These are phyloP conservation scores for Heterodera schachtii DNA, from an alignment of 1,140 invertebrate species.

Conservation along the genomic window DNA sequence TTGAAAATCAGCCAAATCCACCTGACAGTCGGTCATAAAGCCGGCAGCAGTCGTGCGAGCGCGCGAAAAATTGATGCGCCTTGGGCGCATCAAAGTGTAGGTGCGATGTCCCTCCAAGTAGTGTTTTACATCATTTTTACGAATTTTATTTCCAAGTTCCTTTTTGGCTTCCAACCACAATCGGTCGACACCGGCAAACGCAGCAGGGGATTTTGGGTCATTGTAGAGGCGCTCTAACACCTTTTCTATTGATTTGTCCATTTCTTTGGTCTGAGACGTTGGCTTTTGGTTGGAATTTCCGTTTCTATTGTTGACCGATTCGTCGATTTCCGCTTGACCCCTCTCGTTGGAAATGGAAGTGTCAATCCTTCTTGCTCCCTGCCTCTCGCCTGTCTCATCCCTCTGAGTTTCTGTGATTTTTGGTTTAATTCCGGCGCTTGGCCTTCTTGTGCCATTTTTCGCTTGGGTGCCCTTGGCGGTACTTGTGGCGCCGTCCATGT, in stretches of 20 bases:
- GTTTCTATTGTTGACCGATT: too few species aligned
- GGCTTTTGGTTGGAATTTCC: too few species aligned
- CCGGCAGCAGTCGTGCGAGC: background rate
- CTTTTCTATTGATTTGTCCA: background rate
- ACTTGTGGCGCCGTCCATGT: background rate
- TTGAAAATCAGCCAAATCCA: conserved; percentile 24
- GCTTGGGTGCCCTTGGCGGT: too few species aligned
- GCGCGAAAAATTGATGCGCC: conserved; percentile 1
- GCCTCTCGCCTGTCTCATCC: too few species aligned
- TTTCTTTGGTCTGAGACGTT: background rate
- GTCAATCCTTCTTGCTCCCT: too few species aligned
- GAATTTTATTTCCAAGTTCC: background rate
- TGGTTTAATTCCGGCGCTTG: too few species aligned
- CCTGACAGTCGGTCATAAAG: conserved; percentile 28
- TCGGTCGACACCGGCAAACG: conserved; percentile 26
- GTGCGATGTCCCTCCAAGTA: conserved; percentile 19
- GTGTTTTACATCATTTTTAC: conserved; percentile 10
- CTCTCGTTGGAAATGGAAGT: too few species aligned
- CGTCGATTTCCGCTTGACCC: too few species aligned
- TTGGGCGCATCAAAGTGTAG: conserved; percentile 3
- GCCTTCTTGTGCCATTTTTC: too few species aligned
- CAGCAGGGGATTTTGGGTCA: conserved; percentile 27
- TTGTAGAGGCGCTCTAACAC: conserved; percentile 31
- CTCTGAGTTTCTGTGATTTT: too few species aligned
- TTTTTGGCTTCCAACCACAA: conserved; percentile 19